Base-by-base conservation (phyloP, 2,113 vertebrate genomes). In the Sinocyclocheilus anophthalmus region DNA sequence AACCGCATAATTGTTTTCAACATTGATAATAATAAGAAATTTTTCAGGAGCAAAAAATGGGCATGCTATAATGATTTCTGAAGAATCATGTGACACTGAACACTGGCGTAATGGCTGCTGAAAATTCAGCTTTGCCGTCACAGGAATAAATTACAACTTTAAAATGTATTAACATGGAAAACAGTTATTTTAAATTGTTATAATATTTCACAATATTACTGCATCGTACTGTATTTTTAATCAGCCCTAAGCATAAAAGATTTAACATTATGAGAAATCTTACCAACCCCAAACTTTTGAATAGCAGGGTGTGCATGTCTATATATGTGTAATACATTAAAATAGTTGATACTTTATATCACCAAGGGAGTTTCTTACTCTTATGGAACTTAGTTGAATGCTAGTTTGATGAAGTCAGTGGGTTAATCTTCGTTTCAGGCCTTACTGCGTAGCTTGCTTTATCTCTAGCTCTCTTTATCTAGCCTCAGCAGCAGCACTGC, bases 401-500 rank as follows among this genome's bases (percentile, higher is more conserved):
- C 67, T 39, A n/a, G n/a, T 14, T 39, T 57, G 18, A 76, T 45
- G 9, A 18, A 11, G 57, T 26, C 33, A n/a, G 55, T 16, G 57
- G 20, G 30, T n/a, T 59, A 63, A 48, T 48, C 26, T 57, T 20
- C 7, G 0, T 22, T 76, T 24, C 13, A n/a, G 18, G 33, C 18
- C 42, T 53, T 33, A 8, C 57, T 37, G 24, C 10, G 4, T 30
- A 70, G 42, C 24, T 48, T 48, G 33, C 18, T 65, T 76, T 24
- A 50, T 77, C 42, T 20, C 18, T 24, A 69, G 45, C 18, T 48
- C 18, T 30, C 18, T 83, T 75, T 87, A 84, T 75, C 76, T 37
- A 59, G 57, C 67, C 30, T 70, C 39, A 55, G 50, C 63, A 85
- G 76, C 55, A 78, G 39, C 67, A 65, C 76, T 59, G 80, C 48